Evolutionary conservation across 2,113 vertebrate genomes (phyloP), one percentile per base, ranked within the genome.

Genomic region (Apodemus speciosus): DNA sequence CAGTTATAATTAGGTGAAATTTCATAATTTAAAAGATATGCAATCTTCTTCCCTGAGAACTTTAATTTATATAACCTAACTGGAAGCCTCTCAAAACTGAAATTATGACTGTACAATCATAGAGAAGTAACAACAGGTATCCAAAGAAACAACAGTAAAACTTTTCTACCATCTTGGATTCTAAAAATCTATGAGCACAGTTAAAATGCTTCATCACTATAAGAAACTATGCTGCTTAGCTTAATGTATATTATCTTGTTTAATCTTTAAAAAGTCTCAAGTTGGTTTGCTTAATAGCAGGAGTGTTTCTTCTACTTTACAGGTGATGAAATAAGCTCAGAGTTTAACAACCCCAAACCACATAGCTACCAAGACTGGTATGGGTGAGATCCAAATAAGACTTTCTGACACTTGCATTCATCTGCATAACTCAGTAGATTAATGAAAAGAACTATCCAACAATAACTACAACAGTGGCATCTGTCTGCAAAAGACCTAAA

Each of bases 21-120:
- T 94, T 95, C 92, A 93, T 83, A 92, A 87, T 95, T 96, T 92
- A 92, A 88, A 96, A 96, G 73, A 95, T 73, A 95, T 20, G 60
- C 40, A 96, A 80, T 91, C 89, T 80, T 71, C 46, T 96, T 96
- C 73, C 35, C 69, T 75, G 83, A 91, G 85, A 93, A 96, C 68
- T 51, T 93, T 73, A 93, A 95, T 93, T 96, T 90, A 94, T 35
- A 95, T 88, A 94, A 93, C 0, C 20, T 96, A 84, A 90, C 85
- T 95, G 66, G 46, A 92, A 95, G 79, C 4, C 71, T 90, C 66
- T 91, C 75, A 80, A 93, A 95, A 93, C 71, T 90, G 58, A 94
- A 97, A 81, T 94, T 85, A n/a, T 80, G 27, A 76, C 51, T 95
- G 92, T 85, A 93, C 60, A 95, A 79, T 89, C 77, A 93, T 68